Base-by-base conservation (phyloP, 2,113 vertebrate species). In the Phalacrocorax carbo region DNA sequence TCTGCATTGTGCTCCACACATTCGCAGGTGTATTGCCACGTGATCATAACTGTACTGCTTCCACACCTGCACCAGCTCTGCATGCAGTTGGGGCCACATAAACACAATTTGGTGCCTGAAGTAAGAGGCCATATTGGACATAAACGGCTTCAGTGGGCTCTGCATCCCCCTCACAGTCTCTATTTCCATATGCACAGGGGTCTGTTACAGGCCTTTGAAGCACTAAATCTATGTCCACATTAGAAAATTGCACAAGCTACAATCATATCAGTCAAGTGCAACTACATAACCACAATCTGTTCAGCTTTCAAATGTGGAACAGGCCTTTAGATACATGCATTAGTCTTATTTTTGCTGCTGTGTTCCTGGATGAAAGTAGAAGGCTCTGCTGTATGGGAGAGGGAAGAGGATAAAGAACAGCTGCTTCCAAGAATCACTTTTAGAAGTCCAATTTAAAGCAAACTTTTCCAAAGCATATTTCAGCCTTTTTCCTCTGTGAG, bases 1-100 rank as follows among this genome's bases (percentile, higher is more conserved):
- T 55, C 75, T 51, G 32, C 9, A 2, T 25, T 3, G 36, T 0
- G 0, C 17, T 64, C 29, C 48, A 15, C 0, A 0, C 3, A 2
- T 5, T 60, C 55, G 21, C 69, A 68, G 42, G 32, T 32, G 18
- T 48, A 7, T 79, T 17, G 78, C 36, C 57, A 25, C 0, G 0
- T 16, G 49, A 38, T 7, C 30, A 9, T 19, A n/a, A 36, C 66
- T 2, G 1, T 17, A 3, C 38, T 19, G 10, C 25, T 79, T 42
- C 65, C 51, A 46, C 38, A 36, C 18, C 88, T 64, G 73, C 73
- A 58, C 38, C 70, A 62, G 42, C n/a, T 36, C 82, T 36, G 51
- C 13, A 0, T 26, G 51, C 58, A 30, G 3, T 8, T 55, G 46
- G 13, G 20, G 42, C 19, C 46, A 19, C 25, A 8, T 36, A 73